Evolutionary conservation across 2,888 invertebrate species (phyloP).

Genomic region (Tenthredo mesomela): DNA sequence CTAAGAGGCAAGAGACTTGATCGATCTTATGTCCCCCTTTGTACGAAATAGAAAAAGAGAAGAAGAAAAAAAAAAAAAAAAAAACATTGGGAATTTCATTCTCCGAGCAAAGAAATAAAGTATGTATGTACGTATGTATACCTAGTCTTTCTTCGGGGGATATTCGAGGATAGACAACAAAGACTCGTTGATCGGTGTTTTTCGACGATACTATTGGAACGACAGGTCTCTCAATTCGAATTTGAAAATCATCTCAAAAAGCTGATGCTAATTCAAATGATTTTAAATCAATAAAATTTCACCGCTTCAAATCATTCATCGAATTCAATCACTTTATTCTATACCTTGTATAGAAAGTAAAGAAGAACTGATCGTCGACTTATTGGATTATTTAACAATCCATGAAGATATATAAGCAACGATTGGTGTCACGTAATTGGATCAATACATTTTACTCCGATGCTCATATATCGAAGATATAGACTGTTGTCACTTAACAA

Average conservation of each 20-base stretch:
- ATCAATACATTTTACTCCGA: not conserved
- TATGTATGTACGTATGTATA: conserved; percentile 2
- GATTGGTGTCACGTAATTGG: not conserved
- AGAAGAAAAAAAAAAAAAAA: no score
- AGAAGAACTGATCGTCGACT: not conserved
- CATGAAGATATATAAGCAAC: not conserved
- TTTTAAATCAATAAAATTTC: not conserved
- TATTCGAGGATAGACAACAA: conserved; percentile 5
- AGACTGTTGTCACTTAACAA: conserved; percentile 1
- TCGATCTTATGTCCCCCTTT: not conserved
- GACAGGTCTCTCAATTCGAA: not conserved
- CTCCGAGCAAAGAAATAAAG: conserved; percentile 20
- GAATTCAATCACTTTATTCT: not conserved
- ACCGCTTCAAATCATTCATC: not conserved
- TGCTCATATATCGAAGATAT: not conserved
- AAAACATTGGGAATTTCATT: conserved; percentile 22
- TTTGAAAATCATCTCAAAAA: not conserved
- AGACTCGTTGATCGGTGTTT: not conserved
- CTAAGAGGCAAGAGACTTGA: not conserved
- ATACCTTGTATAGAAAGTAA: not conserved
- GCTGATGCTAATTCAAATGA: not conserved
- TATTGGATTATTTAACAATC: not conserved
- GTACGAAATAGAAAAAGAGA: not conserved
- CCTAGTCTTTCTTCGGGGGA: not conserved
- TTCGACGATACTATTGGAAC: not conserved